phyloP scores from a whole-genome alignment of 2,113 vertebrate species.

The Nesogale talazaci region DNA sequence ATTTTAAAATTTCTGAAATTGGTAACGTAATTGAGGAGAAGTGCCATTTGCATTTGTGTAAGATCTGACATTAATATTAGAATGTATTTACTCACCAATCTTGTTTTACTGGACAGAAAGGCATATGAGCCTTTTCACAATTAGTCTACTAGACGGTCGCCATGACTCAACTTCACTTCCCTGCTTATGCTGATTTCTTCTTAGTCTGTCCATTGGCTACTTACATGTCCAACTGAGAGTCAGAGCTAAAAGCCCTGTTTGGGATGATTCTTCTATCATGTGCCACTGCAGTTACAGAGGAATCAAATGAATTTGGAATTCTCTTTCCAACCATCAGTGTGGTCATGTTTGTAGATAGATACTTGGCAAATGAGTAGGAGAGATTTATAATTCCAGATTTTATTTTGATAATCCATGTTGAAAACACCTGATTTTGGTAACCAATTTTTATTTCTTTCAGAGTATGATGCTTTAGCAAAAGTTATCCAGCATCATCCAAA shows the following conservation, averaged over 20 bases:
- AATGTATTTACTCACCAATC: neutral
- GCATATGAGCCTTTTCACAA: neutral
- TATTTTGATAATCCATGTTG: constrained; percentile 27
- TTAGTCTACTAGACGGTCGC: neutral
- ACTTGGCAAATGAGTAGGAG: constrained; percentile 24
- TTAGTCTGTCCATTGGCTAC: neutral
- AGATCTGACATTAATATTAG: neutral
- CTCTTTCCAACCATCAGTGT: neutral
- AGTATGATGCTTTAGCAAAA: constrained; percentile 98
- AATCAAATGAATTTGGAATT: neutral
- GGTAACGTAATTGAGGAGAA: constrained; percentile 39
- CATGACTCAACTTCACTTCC: neutral
- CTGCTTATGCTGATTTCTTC: neutral
- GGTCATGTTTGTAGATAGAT: constrained; percentile 13
- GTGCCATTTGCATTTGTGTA: constrained; percentile 24
- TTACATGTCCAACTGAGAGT: neutral
- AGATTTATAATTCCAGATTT: neutral
- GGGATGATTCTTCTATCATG: neutral
- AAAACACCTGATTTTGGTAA: constrained; percentile 41
- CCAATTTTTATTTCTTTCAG: constrained; percentile 84
- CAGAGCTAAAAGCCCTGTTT: neutral
- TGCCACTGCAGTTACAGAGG: neutral
- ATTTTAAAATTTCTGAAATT: constrained; percentile 38
- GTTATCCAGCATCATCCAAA: constrained; percentile 98
- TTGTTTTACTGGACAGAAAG: neutral